A percentile compares a stretch with the other conserved stretches of the same genome.
Conservation (phyloP, 1,140 invertebrate genomes). For the Macrosteles quadrilineatus region DNA sequence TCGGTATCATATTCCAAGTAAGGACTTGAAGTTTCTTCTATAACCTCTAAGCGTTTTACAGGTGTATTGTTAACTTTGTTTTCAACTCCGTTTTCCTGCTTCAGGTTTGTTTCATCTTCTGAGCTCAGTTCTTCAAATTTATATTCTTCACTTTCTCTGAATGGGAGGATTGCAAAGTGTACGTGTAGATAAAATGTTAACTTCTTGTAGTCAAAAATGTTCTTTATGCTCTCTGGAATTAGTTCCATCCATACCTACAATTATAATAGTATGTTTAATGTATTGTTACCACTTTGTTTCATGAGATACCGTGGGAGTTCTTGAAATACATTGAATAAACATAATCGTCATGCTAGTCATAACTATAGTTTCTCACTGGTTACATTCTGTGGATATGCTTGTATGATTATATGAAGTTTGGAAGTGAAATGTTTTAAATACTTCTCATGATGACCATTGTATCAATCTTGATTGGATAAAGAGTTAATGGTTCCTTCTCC, state of each 20-base stretch:
- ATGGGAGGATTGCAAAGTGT: conserved; percentile 56
- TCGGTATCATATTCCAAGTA: conserved; percentile 5
- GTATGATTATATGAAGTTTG: too few relatives aligned
- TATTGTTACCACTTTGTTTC: too few relatives aligned
- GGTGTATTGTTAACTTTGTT: neutral
- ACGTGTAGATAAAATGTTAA: conserved; percentile 54
- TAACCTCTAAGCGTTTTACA: neutral
- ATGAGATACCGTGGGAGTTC: too few relatives aligned
- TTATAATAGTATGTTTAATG: too few relatives aligned
- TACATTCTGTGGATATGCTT: too few relatives aligned
- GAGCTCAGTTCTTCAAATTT: neutral
- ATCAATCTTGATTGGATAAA: too few relatives aligned
- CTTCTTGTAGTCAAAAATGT: conserved; percentile 38
- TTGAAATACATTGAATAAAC: too few relatives aligned
- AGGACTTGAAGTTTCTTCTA: conserved; percentile 15
- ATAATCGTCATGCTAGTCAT: too few relatives aligned
- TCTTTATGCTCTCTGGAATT: conserved; percentile 37
- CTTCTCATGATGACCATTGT: too few relatives aligned
- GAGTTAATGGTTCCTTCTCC: too few relatives aligned
- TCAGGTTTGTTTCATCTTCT: neutral
- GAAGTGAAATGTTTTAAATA: too few relatives aligned
- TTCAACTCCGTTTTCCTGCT: conserved; percentile 1
- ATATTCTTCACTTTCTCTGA: conserved; percentile 41
- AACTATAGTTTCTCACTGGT: too few relatives aligned
- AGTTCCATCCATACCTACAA: conserved; percentile 41